A percentile compares a stretch with the other conserved stretches of the same genome.
These are phyloP conservation scores for Leptothorax acervorum DNA, from an alignment of 2,888 invertebrate species.

Conservation along the genomic window DNA sequence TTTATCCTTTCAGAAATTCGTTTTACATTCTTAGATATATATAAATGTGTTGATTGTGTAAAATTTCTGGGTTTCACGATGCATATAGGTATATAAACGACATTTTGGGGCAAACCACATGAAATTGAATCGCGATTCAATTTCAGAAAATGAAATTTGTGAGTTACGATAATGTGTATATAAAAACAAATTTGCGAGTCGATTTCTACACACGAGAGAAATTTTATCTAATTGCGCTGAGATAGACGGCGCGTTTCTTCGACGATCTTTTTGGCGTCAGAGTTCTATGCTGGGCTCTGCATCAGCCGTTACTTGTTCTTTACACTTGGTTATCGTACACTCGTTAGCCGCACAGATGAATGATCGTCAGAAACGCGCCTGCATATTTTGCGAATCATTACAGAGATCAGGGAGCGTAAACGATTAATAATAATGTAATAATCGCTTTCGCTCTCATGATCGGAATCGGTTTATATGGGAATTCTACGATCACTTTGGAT, in stretches of 20 bases:
- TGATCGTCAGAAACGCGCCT: slow-evolving; percentile 55
- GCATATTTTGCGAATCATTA: background rate
- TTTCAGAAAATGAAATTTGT: background rate
- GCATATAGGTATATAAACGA: background rate
- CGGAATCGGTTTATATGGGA: background rate
- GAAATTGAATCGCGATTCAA: slow-evolving; percentile 13
- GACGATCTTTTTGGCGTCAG: slow-evolving; percentile 22
- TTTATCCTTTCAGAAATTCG: background rate
- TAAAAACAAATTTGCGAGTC: slow-evolving; percentile 37
- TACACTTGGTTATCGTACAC: slow-evolving; percentile 74
- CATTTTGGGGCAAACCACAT: background rate
- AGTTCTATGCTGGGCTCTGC: slow-evolving; percentile 37
- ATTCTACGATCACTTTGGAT: slow-evolving; percentile 12
- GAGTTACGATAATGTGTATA: slow-evolving; percentile 28
- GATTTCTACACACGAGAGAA: slow-evolving; percentile 51
- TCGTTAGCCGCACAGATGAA: slow-evolving; percentile 69
- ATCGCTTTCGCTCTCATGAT: slow-evolving; percentile 29
- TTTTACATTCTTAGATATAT: background rate
- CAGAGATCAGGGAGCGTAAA: background rate
- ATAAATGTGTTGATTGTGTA: background rate
- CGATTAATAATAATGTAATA: background rate
- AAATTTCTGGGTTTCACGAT: slow-evolving; percentile 26
- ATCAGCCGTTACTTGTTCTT: slow-evolving; percentile 66
- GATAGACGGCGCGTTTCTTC: background rate
- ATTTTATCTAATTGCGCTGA: slow-evolving; percentile 1